A percentile compares a stretch with the other conserved stretches of the same genome.
Evolutionary conservation across 2,888 invertebrate genomes (phyloP).

Genomic region (Drosophila pseudotakahashii): DNA sequence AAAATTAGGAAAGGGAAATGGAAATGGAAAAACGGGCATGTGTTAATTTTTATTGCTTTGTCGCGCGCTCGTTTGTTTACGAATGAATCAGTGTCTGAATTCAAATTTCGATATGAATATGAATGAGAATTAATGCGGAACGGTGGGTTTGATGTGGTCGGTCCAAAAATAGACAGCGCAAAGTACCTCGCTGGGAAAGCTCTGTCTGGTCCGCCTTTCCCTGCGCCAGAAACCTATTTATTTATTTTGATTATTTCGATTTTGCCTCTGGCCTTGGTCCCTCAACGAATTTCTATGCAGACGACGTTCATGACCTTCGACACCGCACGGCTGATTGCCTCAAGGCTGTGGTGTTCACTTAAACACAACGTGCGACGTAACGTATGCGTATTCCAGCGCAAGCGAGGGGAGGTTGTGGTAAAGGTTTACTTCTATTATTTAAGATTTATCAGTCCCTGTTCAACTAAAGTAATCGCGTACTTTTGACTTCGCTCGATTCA

Average conservation of each 20-base stretch:
- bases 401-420: no score
- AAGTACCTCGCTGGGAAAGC: constrained; percentile 46
- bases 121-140: constrained; percentile 24
- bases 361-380: not conserved
- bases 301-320: constrained; percentile 23
- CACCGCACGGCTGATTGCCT: constrained; percentile 18
- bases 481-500: no score
- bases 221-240: constrained; percentile 33
- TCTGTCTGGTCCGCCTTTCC: constrained; percentile 13
- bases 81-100: constrained; percentile 39
- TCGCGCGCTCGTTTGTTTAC: constrained; percentile 61
- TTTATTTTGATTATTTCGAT: constrained; percentile 53
- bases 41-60: constrained; percentile 61
- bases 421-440: not conserved
- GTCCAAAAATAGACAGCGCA: constrained; percentile 48
- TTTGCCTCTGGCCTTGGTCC: constrained; percentile 21
- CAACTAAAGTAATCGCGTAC: not conserved
- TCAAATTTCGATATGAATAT: constrained; percentile 16
- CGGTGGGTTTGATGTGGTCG: constrained; percentile 60
- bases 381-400: constrained; percentile 8
- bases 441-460: not conserved
- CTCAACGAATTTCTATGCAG: constrained; percentile 19
- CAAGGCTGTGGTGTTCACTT: not conserved
- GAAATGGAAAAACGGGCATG: constrained; percentile 41
- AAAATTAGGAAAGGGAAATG: constrained; percentile 3